A percentile compares a stretch with the other conserved stretches of the same genome.
phyloP scores from a whole-genome alignment of 2,888 invertebrate species.

The Nephrotoma flavescens region DNA sequence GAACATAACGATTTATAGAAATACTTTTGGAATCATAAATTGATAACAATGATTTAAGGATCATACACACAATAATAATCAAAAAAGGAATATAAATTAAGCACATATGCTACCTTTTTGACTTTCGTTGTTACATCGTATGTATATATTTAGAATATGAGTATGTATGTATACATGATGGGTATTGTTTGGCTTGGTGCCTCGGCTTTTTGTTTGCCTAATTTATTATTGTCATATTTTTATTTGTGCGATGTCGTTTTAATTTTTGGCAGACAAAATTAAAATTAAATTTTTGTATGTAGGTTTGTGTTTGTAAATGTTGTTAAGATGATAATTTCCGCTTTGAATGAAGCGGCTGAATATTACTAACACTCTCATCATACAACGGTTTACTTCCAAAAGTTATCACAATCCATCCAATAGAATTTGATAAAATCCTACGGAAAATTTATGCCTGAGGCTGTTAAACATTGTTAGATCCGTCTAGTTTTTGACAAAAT shows the following conservation, averaged over 20 bases:
- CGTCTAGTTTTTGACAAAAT: no score
- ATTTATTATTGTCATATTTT: not conserved
- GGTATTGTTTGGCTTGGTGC: not conserved
- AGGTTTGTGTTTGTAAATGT: no score
- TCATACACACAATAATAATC: not conserved
- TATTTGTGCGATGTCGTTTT: not conserved
- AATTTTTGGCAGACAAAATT: not conserved
- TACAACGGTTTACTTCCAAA: no score
- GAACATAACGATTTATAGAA: not conserved
- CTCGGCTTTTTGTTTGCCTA: not conserved
- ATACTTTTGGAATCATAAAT: not conserved
- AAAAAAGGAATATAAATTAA: not conserved
- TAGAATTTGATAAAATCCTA: no score
- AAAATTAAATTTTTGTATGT: no score
- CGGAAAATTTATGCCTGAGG: no score
- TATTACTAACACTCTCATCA: no score
- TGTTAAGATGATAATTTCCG: no score
- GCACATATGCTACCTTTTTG: not conserved
- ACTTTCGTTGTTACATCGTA: not conserved
- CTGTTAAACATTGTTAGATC: no score
- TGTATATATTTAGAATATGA: not conserved
- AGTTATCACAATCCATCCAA: no score
- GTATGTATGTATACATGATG: not conserved
- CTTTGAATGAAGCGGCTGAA: no score
- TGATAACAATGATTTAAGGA: not conserved